Conservation (phyloP, 2,797 vertebrate species). For the Podarcis lilfordi region DNA sequence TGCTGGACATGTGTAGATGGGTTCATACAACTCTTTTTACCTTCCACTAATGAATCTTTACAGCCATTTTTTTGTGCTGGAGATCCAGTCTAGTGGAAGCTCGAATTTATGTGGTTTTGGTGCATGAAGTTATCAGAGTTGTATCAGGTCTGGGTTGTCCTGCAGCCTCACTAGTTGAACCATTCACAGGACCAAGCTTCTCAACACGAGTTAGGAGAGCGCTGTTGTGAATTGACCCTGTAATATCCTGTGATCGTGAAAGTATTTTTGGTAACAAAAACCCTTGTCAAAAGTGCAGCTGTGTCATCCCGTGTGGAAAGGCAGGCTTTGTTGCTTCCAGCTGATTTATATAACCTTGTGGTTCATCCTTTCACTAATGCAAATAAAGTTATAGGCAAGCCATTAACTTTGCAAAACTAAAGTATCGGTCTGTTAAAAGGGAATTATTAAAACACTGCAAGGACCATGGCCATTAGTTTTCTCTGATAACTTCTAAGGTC, state of each 20-base stretch:
- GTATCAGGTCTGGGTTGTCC: not conserved
- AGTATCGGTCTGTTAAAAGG: not conserved
- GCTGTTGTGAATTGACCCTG: not conserved
- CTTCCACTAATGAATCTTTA: not conserved
- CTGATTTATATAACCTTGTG: rapidly evolving
- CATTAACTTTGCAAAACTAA: not conserved
- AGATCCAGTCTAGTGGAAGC: not conserved
- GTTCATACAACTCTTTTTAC: not conserved
- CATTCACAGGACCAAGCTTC: not conserved
- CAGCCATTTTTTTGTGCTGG: not conserved
- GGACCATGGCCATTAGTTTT: not conserved
- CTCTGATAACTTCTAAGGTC: not conserved
- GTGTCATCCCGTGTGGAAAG: slow-evolving; percentile 25
- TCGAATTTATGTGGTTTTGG: not conserved
- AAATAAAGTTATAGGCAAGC: not conserved
- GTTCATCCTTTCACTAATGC: not conserved
- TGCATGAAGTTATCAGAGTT: not conserved
- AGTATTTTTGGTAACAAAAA: not conserved
- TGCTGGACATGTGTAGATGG: not conserved
- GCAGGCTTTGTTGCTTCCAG: slow-evolving; percentile 1
- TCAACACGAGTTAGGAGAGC: not conserved
- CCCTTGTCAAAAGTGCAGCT: not conserved
- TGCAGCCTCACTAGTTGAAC: not conserved
- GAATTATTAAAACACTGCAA: not conserved
- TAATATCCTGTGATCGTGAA: slow-evolving; percentile 38